These are phyloP conservation scores for Leucoma salicis DNA, from an alignment of 2,888 invertebrate species.

Conservation along the genomic window DNA sequence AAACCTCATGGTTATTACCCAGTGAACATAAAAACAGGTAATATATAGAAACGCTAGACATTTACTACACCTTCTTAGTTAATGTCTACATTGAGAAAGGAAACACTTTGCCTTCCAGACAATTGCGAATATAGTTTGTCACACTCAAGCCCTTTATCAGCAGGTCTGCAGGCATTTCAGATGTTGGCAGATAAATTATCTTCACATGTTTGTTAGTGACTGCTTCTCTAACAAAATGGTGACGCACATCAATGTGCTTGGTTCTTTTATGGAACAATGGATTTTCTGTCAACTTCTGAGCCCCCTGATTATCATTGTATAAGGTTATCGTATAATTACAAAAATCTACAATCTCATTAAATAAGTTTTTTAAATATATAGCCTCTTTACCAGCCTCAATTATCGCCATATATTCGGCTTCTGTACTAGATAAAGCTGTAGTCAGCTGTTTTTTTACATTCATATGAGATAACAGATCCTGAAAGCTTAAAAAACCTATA, in stretches of 20 bases:
- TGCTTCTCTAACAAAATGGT: constrained; percentile 5
- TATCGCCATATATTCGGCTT: background rate
- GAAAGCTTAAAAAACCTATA: background rate
- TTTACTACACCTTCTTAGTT: too few species aligned
- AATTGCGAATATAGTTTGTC: too few species aligned
- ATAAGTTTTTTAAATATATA: constrained; percentile 2
- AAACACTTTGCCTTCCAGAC: too few species aligned
- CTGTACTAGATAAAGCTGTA: background rate
- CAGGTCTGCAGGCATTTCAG: constrained; percentile 8
- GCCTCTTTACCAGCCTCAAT: background rate
- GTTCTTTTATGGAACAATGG: constrained; percentile 1
- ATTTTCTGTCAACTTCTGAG: constrained; percentile 1
- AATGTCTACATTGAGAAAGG: too few species aligned
- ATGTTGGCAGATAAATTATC: constrained; percentile 1
- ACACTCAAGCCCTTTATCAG: constrained; percentile 1
- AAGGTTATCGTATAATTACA: background rate
- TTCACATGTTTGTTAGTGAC: constrained; percentile 1
- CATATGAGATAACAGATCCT: background rate
- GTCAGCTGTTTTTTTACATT: background rate
- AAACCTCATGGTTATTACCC: too few species aligned
- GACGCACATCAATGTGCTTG: constrained; percentile 5
- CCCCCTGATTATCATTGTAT: constrained; percentile 6
- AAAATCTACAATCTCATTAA: background rate
- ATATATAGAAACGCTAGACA: too few species aligned
- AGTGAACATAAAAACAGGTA: too few species aligned